Evolutionary conservation across 37 sponge, comb jelly and placozoan species (phyloP), one percentile per base, ranked within the genome.

Genomic region (Eunapius fragilis): DNA sequence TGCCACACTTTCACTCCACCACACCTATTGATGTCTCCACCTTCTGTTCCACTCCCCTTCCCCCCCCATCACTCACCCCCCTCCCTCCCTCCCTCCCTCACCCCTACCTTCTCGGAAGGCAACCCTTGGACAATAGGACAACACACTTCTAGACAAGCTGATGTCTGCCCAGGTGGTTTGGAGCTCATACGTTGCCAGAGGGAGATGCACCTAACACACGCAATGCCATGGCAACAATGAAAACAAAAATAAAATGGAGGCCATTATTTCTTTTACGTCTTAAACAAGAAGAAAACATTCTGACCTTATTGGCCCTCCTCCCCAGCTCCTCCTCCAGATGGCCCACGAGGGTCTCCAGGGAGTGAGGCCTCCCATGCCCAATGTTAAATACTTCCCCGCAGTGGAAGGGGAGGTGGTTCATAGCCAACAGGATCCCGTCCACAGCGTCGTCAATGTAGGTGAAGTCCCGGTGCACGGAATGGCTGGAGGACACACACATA

Each of bases 381-480:
- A 92, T 68, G 69, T 95, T 95, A 75, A 84, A 91, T 12, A 89
- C 79, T 35, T 88, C 92, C 22, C 92, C 92, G 82, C 95, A 95
- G 0, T 25, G 25, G 4, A 24, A 17, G 28, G 90, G 89, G 6
- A 30, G 68, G 84, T 89, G 76, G 48, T 73, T 69, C 67, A 91
- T 50, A 2, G 95, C 92, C 30, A 37, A 28, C 31, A 89, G 5
- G 2, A 94, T 69, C 3, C 89, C 92, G 31, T 72, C 83, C 30
- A 95, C 88, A 25, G 79, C 74, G 69, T 95, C 95, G 84, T 81
- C 72, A 70, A 95, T 75, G 70, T 87, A 95, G 31, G 95, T 95
- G 72, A 95, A 91, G 37, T 95, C 95, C 45, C 95, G 81, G 76
- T 50, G 31, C 22, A 92, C 72, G 27, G 82, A 47, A 36, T 27